Base-by-base conservation (phyloP, 92 coral and sea anemone genomes). In the Heliopora coerulea region DNA sequence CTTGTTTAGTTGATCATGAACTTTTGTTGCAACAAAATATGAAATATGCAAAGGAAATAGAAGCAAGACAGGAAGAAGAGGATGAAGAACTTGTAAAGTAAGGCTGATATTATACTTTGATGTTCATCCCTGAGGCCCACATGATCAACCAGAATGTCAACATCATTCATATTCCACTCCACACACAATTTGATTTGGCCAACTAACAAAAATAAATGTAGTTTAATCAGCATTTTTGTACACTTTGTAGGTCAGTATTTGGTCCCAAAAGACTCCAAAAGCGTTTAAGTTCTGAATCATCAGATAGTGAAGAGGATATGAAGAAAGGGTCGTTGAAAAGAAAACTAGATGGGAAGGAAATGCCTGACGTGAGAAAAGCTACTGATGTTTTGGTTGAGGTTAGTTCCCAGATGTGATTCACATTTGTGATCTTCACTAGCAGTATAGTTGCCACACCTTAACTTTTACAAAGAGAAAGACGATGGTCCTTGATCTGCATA, bases 21-120 rank as follows among this genome's bases (percentile, higher is more conserved):
- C 58, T 86, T 1, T 52, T 93, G 81, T 73, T 93, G 54, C 82
- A 77, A 42, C 83, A 78, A 35, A 91, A 89, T 78, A 80, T 82
- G 48, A 80, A 89, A 81, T 81, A 84, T 12, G 89, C 88, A 61
- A 88, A 93, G 52, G 87, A 93, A 59, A 72, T 85, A 57, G 82
- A 85, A 67, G 90, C 83, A 11, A 78, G 80, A 34, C 96, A 93
- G 78, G 88, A 81, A 72, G 83, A 86, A 46, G 98, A 93, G 64
- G 98, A 93, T 67, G 98, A 93, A 59, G 95, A 85, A 61, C 83
- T 90, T 25, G 91, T 93, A 44, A 87, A 85, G 98, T 93, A 74
- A 72, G 91, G n/a, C 37, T 40, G 14, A 3, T 12, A 41, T 13
- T 19, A 11, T 35, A 10, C 23, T 41, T 40, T 23, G 25, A 25